Base-by-base conservation (phyloP, 2,113 vertebrate species). In the Copsychus sechellarum region DNA sequence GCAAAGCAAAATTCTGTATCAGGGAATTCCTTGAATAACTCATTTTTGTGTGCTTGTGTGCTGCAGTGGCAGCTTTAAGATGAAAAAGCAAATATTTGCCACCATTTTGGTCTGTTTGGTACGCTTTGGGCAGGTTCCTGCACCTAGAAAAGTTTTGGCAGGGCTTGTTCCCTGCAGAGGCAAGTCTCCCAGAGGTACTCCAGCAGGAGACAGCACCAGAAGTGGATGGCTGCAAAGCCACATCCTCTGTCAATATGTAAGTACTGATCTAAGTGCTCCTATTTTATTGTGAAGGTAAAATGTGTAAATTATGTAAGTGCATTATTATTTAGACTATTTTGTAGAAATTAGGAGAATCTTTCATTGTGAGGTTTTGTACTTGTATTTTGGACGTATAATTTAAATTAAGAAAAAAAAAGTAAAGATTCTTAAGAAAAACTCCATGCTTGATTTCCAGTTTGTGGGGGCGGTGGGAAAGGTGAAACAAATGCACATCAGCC, bases 191-290 rank as follows among this genome's bases (percentile, higher is more conserved):
- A 6, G 60, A 50, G 70, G 45, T 82, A 15, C 28, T 79, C 40
- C n/a, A 36, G 69, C 47, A 88, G 85, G 79, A 92, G 33, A 47
- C 9, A 7, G 48, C n/a, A 48, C 28, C 53, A 87, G 62, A 57
- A 65, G 43, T 48, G 36, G 78, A 56, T 36, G 47, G 81, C 89
- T 92, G 76, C 66, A 40, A 1, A 2, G 58, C 70, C 4, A 3
- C 15, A 20, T 76, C 86, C 40, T 89, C 97, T 98, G 96, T 98
- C 92, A 50, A 98, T 98, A 98, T 98, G 98, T 98, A 98, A 98
- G 98, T 98, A 97, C 34, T 19, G 92, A 95, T 88, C 47, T 66
- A 77, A 94, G 81, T 26, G 58, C 77, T 92, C 82, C 83, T 95
- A 93, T 96, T 97, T 93, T 96, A 95, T 95, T 96, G 76, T 76